phyloP scores from a whole-genome alignment of 1,140 invertebrate species.

The Eubasilissa regina region DNA sequence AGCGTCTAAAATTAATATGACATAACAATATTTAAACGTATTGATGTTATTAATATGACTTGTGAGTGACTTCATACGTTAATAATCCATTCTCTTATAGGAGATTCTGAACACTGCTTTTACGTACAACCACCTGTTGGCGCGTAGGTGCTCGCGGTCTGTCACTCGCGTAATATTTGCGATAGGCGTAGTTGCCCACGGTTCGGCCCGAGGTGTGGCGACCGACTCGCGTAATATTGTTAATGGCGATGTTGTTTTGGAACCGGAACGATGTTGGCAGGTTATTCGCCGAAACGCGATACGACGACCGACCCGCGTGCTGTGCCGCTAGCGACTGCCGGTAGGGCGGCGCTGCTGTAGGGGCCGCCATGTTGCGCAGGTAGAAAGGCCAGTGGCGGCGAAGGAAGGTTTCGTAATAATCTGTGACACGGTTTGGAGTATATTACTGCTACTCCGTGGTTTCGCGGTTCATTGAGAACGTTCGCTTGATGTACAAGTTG shows the following conservation, averaged over 20 bases:
- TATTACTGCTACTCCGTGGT: no score
- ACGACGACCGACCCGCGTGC: constrained; percentile 39
- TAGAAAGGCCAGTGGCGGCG: constrained; percentile 20
- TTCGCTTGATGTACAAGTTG: neutral
- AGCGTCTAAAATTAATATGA: neutral
- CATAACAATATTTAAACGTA: neutral
- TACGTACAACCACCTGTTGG: constrained; percentile 18
- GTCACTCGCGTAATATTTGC: constrained; percentile 27
- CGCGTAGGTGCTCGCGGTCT: neutral
- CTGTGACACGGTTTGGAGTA: neutral
- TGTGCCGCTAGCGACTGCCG: constrained; percentile 42
- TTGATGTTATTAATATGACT: constrained; percentile 9
- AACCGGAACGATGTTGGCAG: neutral
- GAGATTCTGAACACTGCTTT: constrained; percentile 1
- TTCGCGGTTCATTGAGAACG: no score
- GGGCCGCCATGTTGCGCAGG: constrained; percentile 42
- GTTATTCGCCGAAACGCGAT: neutral
- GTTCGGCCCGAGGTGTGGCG: neutral
- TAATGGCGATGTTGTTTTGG: constrained; percentile 41
- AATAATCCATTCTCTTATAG: constrained; percentile 19
- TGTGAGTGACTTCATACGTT: constrained; percentile 37
- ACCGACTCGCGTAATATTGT: constrained; percentile 18
- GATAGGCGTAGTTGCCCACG: constrained; percentile 10
- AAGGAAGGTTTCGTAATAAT: neutral
- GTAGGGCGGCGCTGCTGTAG: constrained; percentile 33